phyloP scores from a whole-genome alignment of 2,888 invertebrate species.

The Trissonchulus latispiculum region DNA sequence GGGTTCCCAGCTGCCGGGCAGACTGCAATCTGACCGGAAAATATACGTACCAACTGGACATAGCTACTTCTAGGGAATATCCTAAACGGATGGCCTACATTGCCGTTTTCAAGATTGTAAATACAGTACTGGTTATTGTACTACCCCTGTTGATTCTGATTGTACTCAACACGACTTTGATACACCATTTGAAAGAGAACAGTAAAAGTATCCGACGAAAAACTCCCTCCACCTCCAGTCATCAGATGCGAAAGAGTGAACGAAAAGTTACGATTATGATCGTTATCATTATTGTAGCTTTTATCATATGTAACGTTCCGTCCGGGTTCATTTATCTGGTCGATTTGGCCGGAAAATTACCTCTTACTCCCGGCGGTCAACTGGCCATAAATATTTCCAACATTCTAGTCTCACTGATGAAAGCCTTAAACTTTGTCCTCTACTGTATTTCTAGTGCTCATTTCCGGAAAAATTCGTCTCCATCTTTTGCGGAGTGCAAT shows the following conservation, averaged over 20 bases:
- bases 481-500: neutral
- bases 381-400: neutral
- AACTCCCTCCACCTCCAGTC: neutral
- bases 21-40: neutral
- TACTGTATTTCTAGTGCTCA: neutral
- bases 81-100: neutral
- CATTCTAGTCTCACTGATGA: neutral
- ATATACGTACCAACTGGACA: neutral
- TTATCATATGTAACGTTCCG: neutral
- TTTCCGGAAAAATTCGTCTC: neutral
- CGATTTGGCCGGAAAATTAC: neutral
- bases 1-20: neutral
- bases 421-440: conserved; percentile 2
- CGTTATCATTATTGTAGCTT: neutral
- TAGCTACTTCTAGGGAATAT: neutral
- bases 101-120: neutral
- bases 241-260: neutral
- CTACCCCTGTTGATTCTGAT: neutral
- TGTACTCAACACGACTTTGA: neutral
- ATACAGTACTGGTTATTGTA: neutral
- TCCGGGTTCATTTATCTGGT: neutral
- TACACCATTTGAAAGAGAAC: neutral
- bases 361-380: neutral
- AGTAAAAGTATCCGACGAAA: neutral
- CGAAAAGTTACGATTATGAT: neutral